Evolutionary conservation across 2,113 vertebrate species (phyloP), one percentile per base, ranked within the genome.

Genomic region (Beaufortia kweichowensis): DNA sequence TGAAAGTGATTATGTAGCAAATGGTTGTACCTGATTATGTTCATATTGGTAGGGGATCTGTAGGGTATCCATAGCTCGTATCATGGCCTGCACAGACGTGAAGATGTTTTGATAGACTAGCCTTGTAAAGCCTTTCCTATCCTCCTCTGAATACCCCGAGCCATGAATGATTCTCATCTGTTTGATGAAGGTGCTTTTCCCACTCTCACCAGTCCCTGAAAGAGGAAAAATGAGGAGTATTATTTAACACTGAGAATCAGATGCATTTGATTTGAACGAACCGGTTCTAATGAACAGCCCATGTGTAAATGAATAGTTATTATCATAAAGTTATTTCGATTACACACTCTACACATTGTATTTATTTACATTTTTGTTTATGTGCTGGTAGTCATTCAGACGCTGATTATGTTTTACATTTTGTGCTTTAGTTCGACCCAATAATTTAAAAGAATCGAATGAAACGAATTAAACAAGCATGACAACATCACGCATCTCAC

Each of bases 31-130:
- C 95, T 96, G 92, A 84, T 96, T 98, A 85, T 93, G 84, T 72
- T 96, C 93, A 64, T 92, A 92, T 85, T 93, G 96, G 91, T 98
- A 98, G 9, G 93, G 93, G 84, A 98, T 98, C 88, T 95, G 94
- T 80, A 98, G 92, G 0, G 93, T 92, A 66, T 92, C 94, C 96
- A 96, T 98, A 73, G 96, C 96, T 82, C 92, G 94, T 87, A 97
- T 94, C 95, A 98, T 98, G 81, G 96, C 90, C 90, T 98, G 96
- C 94, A 96, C 93, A 82, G 97, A 94, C 17, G 95, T 98, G 90
- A 98, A 95, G 90, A 98, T 96, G 92, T 98, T 98, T 93, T 98
- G 96, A 87, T 95, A 97, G 77, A 98, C 95, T 85, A 98, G 77
- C 87, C 93, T 94, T 63, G 92, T 96, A 91, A 96, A 98, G 62